Conservation (phyloP, 2,113 vertebrate genomes). For the Plestiodon gilberti region DNA sequence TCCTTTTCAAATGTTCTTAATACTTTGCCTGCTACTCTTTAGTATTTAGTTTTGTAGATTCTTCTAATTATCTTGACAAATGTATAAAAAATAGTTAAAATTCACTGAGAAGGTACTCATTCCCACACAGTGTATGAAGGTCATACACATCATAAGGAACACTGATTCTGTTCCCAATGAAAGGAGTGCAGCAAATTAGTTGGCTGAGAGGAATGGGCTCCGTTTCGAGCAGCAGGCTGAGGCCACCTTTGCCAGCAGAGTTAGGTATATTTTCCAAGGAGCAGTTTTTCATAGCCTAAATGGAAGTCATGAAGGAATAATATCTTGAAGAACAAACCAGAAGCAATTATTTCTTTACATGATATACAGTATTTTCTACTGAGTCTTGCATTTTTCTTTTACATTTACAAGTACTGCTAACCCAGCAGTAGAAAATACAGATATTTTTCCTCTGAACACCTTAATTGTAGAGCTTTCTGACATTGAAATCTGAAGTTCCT, state of each 20-base stretch:
- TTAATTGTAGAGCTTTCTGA: background rate
- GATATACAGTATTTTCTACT: background rate
- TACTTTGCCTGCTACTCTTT: background rate
- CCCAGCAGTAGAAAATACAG: background rate
- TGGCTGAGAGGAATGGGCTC: background rate
- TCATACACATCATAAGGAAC: background rate
- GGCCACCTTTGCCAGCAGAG: background rate
- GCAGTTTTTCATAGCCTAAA: background rate
- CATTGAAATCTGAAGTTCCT: background rate
- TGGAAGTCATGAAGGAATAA: background rate
- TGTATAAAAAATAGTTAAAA: background rate
- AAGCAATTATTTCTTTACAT: background rate
- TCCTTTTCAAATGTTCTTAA: too few species aligned
- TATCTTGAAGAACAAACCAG: background rate
- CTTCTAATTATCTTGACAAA: background rate
- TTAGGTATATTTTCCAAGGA: background rate
- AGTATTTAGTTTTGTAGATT: background rate
- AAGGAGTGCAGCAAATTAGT: background rate
- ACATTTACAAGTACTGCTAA: background rate
- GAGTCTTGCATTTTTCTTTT: background rate
- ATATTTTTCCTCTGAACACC: constrained; percentile 7
- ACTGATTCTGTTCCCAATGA: background rate
- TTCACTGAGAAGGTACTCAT: background rate
- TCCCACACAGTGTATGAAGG: background rate
- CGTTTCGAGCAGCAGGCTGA: background rate